Evolutionary conservation across 64 coral and sea anemone species (phyloP), one percentile per base, ranked within the genome.

Genomic region (Actinia tenebrosa): DNA sequence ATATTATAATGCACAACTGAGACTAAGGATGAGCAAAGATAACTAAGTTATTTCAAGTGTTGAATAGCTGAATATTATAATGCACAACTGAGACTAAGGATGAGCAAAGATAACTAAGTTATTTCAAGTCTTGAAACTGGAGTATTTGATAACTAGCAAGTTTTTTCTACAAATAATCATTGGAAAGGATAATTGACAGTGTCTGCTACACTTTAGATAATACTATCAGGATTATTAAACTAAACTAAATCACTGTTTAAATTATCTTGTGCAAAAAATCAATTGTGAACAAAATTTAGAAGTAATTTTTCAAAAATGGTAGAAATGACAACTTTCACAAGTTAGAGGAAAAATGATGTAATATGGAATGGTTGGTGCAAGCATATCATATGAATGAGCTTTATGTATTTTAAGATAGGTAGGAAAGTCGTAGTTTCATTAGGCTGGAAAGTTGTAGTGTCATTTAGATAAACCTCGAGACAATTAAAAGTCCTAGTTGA

Each of bases 331-430:
- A 37, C 30, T 37, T 37, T 37, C 30, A 37, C 30, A 37, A 37
- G 30, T 37, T 26, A 69, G 26, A 84, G 55, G 20, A 22, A 60
- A 82, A 86, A 71, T 79, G 60, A 42, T 54, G 56, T 54, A 71
- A 22, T 66, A 60, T 84, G n/a, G 50, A 20, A 75, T 59, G 84
- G 45, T 59, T 59, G 64, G n/a, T 71, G 56, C 47, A 82, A 46
- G 26, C 53, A 84, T 89, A 72, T 89, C 71, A 56, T 84, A 7
- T 46, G 63, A 55, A 86, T 58, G 71, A 83, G 25, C n/a, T 69
- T 66, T 66, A 13, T n/a, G 63, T 66, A 66, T 75, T 75, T 37
- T 75, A 75, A 75, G 69, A 66, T 23, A 66, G 63, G 7, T 66
- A 58, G 13, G 10, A 58, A 23, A 66, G n/a, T 37, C 30, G 30